A percentile compares a stretch with the other conserved stretches of the same genome.
Conservation (phyloP, 1,140 invertebrate species). For the Muscidifurax raptorellus region DNA sequence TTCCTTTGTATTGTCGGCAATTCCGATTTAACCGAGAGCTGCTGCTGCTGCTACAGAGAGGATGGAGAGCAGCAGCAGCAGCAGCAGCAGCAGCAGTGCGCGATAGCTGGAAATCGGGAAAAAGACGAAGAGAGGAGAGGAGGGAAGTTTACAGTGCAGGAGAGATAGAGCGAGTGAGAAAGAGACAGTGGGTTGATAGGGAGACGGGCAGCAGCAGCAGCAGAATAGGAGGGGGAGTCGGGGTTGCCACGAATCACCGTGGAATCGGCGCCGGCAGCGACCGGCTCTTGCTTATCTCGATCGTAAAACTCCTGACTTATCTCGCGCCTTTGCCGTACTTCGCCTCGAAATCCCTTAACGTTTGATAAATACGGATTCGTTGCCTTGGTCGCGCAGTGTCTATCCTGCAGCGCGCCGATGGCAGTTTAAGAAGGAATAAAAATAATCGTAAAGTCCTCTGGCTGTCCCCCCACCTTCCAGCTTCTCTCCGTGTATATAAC, state of each 20-base stretch:
- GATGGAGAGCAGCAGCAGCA: background rate
- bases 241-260: constrained; percentile 28
- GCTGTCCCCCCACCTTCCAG: background rate
- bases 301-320: constrained; percentile 63
- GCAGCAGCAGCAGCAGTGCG: background rate
- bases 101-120: constrained; percentile 5
- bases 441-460: constrained; percentile 63
- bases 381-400: background rate
- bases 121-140: background rate
- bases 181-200: background rate
- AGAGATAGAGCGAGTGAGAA: constrained; percentile 3
- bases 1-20: constrained; percentile 27
- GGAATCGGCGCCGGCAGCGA: constrained; percentile 11
- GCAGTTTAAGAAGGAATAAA: constrained; percentile 63
- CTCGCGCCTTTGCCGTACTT: constrained; percentile 52
- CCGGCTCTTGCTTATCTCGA: constrained; percentile 56
- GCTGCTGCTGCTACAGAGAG: background rate
- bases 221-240: background rate
- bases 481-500: constrained; percentile 2
- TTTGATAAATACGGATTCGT: constrained; percentile 63
- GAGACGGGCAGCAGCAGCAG: too few relatives aligned
- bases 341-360: constrained; percentile 63
- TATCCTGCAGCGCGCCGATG: constrained; percentile 46
- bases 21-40: constrained; percentile 6
- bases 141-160: constrained; percentile 24